Base-by-base conservation (phyloP, 2,888 invertebrate genomes). In the Xanthorhoe designata region DNA sequence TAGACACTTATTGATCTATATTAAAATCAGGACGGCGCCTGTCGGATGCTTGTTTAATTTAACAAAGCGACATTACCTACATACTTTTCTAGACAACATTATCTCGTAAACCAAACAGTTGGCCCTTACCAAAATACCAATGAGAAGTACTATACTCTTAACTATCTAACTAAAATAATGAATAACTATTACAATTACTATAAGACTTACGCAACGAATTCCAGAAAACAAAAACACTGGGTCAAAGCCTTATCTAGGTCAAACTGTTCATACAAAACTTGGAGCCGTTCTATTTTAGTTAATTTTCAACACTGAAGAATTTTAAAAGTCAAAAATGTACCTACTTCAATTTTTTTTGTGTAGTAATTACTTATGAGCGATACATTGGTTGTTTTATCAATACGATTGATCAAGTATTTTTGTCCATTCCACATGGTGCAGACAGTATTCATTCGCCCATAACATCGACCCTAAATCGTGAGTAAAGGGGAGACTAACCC, bases 371-470 rank as follows among this genome's bases (percentile, higher is more conserved):
- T 3, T 4, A 32, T 52, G 51, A 32, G n/a, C 17, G 49, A 45
- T 15, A 29, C 10, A 38, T 38, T 57, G 29, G 35, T 52, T 52
- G 52, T 70, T 66, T 72, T 62, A 66, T 61, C 72, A 79, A 78
- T 79, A 81, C 78, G 49, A 71, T 75, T 68, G 61, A 61, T 72
- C 49, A 59, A 67, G 53, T 64, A 54, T 69, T 60, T 80, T 78
- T 79, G 69, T 84, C 82, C 77, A 78, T 79, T 74, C 86, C 88
- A 78, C 86, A 89, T 89, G 89, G 85, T 84, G 90, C 90, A 90
- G 92, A 80, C 83, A 59, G 75, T 92, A 84, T 81, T 93, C 93
- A 79, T 93, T 92, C 90, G 92, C 89, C 83, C 92, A 92, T 89
- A 92, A 92, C 88, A 78, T 91, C 84, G 90, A 91, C 76, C 90